Evolutionary conservation across 2,888 invertebrate species (phyloP), one percentile per base, ranked within the genome.

Genomic region (Diabrotica balteata): DNA sequence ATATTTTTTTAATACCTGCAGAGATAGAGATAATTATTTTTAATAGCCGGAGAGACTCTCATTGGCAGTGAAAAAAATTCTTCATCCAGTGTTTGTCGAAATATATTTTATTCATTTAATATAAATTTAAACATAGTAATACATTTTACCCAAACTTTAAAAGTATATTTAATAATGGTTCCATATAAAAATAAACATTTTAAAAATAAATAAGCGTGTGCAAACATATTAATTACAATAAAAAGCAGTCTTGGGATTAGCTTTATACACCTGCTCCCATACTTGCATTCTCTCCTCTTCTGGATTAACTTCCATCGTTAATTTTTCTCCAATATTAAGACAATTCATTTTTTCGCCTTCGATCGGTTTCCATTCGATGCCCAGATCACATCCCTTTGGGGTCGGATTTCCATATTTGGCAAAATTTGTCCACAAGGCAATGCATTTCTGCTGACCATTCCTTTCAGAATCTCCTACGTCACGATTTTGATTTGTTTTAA

Each of bases 211-310:
- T 32, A 32, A 32, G 5, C 32, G 5, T 32, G 32, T 32, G 4
- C 4, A 32, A 32, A 32, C 32, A 32, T 32, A 32, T 32, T 32
- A 32, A 32, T 32, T 32, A 32, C 32, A 32, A 32, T 32, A 32
- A 32, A 32, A 32, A 32, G 32, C 32, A 10, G 66, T 66, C 8
- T 3, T 44, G 32, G 66, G 57, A 66, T 57, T 61, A 1, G 61
- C 8, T 47, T 65, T 52, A 17, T 44, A 70, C 54, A 70, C 69
- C 32, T 72, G 54, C 59, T 64, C 54, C 80, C 80, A 81, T 59
- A 81, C 77, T 22, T 72, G 65, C 67, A 81, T 74, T 58, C 79
- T 73, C 4, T 77, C 75, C 10, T 45, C 53, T 22, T 52, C 52
- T 8, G 52, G 52, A 52, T 52, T 52, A 9, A 7, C 7, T 8